Conservation (phyloP, 2,113 vertebrate genomes). For the Psittacula cyanocephala region DNA sequence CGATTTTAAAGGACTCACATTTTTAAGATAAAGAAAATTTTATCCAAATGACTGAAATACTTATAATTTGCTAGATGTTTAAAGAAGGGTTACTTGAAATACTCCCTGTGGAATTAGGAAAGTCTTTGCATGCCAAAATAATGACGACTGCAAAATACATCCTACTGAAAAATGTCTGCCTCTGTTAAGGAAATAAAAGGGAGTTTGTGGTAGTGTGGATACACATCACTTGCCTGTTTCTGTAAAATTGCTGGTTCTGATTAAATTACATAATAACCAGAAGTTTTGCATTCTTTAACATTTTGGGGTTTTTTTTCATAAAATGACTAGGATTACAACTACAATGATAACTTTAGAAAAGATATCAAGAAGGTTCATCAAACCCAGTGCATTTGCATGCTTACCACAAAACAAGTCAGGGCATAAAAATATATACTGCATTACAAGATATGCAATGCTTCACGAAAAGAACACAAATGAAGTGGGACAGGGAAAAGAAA, state of each 20-base stretch:
- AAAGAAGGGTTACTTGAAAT: neutral
- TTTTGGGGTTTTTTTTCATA: neutral
- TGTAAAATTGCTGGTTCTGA: neutral
- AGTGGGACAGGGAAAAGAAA: conserved; percentile 35
- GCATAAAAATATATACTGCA: neutral
- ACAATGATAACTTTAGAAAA: neutral
- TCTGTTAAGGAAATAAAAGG: neutral
- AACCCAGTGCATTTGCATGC: neutral
- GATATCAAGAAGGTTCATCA: neutral
- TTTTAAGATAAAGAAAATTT: neutral
- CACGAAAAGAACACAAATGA: conserved; percentile 44
- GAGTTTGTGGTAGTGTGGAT: neutral
- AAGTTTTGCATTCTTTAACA: neutral
- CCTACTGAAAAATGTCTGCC: neutral
- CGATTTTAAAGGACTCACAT: neutral
- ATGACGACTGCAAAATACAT: neutral
- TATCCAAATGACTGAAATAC: neutral
- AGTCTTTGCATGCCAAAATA: neutral
- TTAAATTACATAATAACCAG: neutral
- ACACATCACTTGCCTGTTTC: neutral
- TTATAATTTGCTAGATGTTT: neutral
- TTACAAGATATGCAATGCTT: conserved; percentile 9
- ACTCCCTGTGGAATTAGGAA: neutral
- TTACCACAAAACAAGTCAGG: conserved; percentile 11
- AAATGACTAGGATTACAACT: neutral